Evolutionary conservation across 2,888 invertebrate genomes (phyloP).

Genomic region (Oscheius sp.): DNA sequence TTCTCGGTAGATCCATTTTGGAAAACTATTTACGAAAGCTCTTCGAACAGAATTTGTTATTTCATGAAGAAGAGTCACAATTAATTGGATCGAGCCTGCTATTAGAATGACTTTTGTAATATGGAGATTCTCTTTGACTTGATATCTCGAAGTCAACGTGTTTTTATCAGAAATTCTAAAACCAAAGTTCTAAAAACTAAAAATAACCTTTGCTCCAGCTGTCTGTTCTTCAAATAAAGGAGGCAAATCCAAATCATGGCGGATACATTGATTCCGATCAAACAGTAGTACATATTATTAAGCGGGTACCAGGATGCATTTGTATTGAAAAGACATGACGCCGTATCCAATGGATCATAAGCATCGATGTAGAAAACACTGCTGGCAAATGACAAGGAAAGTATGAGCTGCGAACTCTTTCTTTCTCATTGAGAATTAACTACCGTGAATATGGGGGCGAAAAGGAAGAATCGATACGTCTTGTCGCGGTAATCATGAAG

Average conservation of each 20-base stretch:
- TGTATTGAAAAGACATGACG: conserved; percentile 14
- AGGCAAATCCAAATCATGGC: conserved; percentile 11
- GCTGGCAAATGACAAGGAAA: not conserved
- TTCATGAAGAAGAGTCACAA: not conserved
- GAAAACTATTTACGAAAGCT: not conserved
- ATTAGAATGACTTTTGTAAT: not conserved
- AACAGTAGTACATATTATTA: conserved; percentile 2
- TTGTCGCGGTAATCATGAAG: not conserved
- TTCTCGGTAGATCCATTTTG: not conserved
- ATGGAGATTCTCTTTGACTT: conserved; percentile 11
- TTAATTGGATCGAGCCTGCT: not conserved
- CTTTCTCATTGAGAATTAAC: not conserved
- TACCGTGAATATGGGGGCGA: not conserved
- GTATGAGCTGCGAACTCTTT: not conserved
- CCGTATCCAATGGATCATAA: not conserved
- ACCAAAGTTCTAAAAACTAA: not conserved
- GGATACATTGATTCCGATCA: not conserved
- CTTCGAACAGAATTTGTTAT: not conserved
- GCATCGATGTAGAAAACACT: conserved; percentile 1
- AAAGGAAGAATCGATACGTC: not conserved
- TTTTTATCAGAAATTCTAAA: not conserved
- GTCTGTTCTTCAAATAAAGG: not conserved
- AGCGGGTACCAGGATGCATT: conserved; percentile 4
- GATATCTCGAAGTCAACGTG: not conserved
- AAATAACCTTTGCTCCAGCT: not conserved